A percentile compares a stretch with the other conserved stretches of the same genome.
Evolutionary conservation across 2,888 invertebrate species (phyloP).

Genomic region (Scaptomyza polygonia): DNA sequence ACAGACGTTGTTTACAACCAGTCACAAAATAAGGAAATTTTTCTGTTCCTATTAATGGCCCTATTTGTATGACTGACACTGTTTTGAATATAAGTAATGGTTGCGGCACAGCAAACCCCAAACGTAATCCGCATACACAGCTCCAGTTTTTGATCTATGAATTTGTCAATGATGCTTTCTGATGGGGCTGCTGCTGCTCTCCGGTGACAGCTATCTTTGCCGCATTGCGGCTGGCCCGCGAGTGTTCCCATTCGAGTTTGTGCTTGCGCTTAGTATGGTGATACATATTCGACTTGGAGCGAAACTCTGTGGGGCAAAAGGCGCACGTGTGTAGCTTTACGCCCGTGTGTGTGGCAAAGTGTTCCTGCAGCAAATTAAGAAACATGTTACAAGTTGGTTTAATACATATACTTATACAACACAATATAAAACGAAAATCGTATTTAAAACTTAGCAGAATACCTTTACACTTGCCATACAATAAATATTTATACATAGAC

Average conservation of each 20-base stretch:
- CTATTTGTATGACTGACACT: too few relatives aligned
- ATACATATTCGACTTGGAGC: conserved; percentile 82
- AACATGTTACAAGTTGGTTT: background rate
- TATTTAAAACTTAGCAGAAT: too few relatives aligned
- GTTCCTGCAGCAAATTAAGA: conserved; percentile 57
- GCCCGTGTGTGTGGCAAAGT: conserved; percentile 81
- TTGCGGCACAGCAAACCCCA: conserved; percentile 1
- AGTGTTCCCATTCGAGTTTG: conserved; percentile 76
- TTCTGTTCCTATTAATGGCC: too few relatives aligned
- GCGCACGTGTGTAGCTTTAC: conserved; percentile 79
- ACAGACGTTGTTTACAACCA: too few relatives aligned
- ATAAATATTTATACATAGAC: too few relatives aligned
- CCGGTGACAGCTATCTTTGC: conserved; percentile 38
- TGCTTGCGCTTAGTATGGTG: conserved; percentile 81
- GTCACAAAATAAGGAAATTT: too few relatives aligned
- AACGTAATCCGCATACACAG: background rate
- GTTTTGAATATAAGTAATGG: conserved; percentile 26
- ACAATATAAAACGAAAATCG: background rate
- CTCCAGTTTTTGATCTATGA: conserved; percentile 24
- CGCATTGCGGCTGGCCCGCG: conserved; percentile 70
- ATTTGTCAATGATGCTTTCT: conserved; percentile 24
- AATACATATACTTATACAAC: background rate
- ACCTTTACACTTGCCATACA: too few relatives aligned
- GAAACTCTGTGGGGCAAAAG: conserved; percentile 80
- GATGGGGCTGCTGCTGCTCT: conserved; percentile 28